Conservation (phyloP, 2,888 invertebrate genomes). For the Aphidoletes aphidimyza region DNA sequence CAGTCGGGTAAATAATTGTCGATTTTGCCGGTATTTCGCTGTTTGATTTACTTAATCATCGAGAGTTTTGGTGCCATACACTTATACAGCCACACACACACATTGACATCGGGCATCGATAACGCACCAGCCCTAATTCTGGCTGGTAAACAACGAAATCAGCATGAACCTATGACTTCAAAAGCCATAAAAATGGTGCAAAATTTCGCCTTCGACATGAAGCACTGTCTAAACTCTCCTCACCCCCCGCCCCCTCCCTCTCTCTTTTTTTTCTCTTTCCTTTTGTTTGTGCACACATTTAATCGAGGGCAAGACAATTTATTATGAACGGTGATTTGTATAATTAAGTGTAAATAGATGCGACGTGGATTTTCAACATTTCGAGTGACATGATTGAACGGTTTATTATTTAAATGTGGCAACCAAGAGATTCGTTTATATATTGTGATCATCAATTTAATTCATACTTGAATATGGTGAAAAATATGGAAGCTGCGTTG, state of each 20-base stretch:
- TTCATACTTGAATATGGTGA: background rate
- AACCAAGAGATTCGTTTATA: no score
- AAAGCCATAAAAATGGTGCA: background rate
- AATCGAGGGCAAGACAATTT: background rate
- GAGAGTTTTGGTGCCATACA: background rate
- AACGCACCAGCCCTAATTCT: no score
- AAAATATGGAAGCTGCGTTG: background rate
- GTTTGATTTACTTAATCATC: conserved; percentile 21
- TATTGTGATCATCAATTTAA: no score
- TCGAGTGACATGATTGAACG: conserved; percentile 8
- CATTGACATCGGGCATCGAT: no score
- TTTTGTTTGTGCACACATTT: no score
- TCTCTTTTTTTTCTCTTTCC: no score
- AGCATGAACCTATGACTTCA: background rate
- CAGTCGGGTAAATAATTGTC: conserved; percentile 31
- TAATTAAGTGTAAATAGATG: conserved; percentile 7
- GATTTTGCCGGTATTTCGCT: conserved; percentile 35
- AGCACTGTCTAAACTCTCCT: no score
- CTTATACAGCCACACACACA: no score
- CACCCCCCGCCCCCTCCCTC: no score
- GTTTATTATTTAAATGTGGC: conserved; percentile 9
- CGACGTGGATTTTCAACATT: background rate
- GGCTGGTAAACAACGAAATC: background rate
- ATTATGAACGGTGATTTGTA: background rate
- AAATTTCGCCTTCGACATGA: background rate